A percentile compares a stretch with the other conserved stretches of the same genome.
Conservation (phyloP, 2,888 invertebrate genomes). For the Plusia festucae region DNA sequence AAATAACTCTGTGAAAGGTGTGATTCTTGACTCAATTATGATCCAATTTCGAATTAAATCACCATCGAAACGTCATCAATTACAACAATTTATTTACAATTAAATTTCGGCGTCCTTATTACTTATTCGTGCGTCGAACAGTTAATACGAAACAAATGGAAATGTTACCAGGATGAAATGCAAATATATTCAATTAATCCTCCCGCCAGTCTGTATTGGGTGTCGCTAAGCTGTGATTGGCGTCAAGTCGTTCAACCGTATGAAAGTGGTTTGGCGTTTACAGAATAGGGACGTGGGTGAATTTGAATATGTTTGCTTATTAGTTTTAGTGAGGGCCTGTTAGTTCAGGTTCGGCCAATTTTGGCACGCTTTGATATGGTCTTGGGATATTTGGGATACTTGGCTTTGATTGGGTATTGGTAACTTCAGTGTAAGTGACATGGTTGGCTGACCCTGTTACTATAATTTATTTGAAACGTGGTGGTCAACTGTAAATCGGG, state of each 20-base stretch:
- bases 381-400: slow-evolving; percentile 37
- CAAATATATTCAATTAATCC: slow-evolving; percentile 89
- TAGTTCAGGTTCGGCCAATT: slow-evolving; percentile 51
- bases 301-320: slow-evolving; percentile 82
- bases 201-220: slow-evolving; percentile 82
- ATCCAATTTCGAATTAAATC: not conserved
- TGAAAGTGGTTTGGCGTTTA: slow-evolving; percentile 78
- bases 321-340: slow-evolving; percentile 66
- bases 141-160: slow-evolving; percentile 86
- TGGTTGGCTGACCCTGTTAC: not conserved
- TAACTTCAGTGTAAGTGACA: not conserved
- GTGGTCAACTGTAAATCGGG: not conserved
- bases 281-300: slow-evolving; percentile 72
- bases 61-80: slow-evolving; percentile 10
- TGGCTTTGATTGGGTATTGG: slow-evolving; percentile 28
- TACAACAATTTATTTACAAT: slow-evolving; percentile 3
- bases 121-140: slow-evolving; percentile 45
- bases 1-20: not conserved
- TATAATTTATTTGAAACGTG: not conserved
- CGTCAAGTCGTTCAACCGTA: slow-evolving; percentile 81
- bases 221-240: slow-evolving; percentile 86
- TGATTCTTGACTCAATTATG: not conserved
- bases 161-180: slow-evolving; percentile 83
- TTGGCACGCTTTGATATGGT: slow-evolving; percentile 50
- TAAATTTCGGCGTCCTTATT: slow-evolving; percentile 22